Conservation (phyloP, 2,113 vertebrate species). For the Malaclemys terrapin region DNA sequence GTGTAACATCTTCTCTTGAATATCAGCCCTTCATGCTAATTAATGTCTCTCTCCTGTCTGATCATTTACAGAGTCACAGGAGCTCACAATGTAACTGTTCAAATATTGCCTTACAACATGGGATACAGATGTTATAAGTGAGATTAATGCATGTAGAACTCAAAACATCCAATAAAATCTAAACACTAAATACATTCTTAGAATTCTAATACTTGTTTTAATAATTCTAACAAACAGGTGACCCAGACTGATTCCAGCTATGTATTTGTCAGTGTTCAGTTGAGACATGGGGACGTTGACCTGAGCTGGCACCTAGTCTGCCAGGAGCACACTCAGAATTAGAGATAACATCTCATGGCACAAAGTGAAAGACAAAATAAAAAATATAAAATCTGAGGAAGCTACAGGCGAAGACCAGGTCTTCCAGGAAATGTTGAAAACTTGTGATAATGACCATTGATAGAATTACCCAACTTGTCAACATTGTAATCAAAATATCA, state of each 20-base stretch:
- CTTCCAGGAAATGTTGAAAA: not conserved
- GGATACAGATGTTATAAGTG: not conserved
- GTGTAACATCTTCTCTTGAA: not conserved
- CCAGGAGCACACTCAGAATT: too few relatives aligned
- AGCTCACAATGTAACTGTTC: not conserved
- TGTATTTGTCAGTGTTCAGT: not conserved
- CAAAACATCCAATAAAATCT: not conserved
- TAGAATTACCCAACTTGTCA: not conserved
- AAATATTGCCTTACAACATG: not conserved
- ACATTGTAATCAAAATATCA: not conserved
- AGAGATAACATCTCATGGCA: not conserved
- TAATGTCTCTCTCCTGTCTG: not conserved
- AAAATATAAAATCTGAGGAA: not conserved
- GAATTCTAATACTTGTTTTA: not conserved
- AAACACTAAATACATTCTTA: not conserved
- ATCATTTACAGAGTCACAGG: not conserved
- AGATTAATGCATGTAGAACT: not conserved
- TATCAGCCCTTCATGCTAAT: not conserved
- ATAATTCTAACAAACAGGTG: not conserved
- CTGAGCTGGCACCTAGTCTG: not conserved
- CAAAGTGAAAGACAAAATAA: accelerated
- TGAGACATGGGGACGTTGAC: not conserved
- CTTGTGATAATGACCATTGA: not conserved
- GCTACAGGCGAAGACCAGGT: not conserved
- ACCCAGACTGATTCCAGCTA: not conserved